phyloP scores from a whole-genome alignment of 2,113 vertebrate species.

The Protobothrops mucrosquamatus region DNA sequence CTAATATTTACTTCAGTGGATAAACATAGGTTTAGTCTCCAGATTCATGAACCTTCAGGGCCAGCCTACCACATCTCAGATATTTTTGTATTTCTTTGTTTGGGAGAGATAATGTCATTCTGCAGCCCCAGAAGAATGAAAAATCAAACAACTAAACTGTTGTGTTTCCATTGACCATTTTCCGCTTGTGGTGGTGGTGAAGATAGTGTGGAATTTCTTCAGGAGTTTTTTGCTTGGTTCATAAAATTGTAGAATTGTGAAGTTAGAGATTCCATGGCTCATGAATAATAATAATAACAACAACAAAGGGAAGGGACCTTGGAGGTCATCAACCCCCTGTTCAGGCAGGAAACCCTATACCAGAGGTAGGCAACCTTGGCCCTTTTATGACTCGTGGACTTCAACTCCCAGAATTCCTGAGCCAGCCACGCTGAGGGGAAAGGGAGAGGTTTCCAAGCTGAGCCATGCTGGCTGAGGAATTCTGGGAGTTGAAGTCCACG shows the following conservation, averaged over 20 bases:
- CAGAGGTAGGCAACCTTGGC: too few relatives aligned
- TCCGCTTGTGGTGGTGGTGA: not conserved
- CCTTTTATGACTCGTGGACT: too few relatives aligned
- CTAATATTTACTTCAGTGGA: slow-evolving; percentile 3
- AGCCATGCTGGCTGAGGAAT: too few relatives aligned
- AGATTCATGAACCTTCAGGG: not conserved
- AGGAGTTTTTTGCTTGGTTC: not conserved
- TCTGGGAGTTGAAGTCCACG: too few relatives aligned
- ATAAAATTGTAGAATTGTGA: not conserved
- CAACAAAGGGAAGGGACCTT: too few relatives aligned
- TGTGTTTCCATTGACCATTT: not conserved
- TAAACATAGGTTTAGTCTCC: not conserved
- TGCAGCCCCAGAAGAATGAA: not conserved
- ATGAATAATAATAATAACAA: too few relatives aligned
- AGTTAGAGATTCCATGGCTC: not conserved
- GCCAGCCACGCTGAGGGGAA: too few relatives aligned
- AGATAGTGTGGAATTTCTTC: not conserved
- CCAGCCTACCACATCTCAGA: not conserved
- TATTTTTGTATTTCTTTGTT: slow-evolving; percentile 5
- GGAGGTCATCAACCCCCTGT: too few relatives aligned
- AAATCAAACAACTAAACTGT: not conserved
- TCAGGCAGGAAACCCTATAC: too few relatives aligned
- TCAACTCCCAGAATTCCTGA: too few relatives aligned
- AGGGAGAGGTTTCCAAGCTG: too few relatives aligned
- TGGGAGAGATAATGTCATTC: not conserved